Conservation (phyloP, 2,888 invertebrate genomes). For the Agrilus cyanescens region DNA sequence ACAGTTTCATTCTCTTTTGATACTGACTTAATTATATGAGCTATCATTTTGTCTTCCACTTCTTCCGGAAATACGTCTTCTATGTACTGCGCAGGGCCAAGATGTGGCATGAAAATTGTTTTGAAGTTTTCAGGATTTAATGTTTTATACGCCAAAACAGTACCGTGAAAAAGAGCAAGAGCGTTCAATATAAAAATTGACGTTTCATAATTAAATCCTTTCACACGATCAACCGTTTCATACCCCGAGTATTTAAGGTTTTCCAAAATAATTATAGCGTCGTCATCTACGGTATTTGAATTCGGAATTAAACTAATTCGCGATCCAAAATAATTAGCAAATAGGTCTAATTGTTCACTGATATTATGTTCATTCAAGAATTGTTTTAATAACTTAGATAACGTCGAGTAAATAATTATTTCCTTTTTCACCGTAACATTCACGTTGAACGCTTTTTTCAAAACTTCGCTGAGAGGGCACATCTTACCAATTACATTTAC, state of each 20-base stretch:
- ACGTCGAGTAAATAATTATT: slow-evolving; percentile 36
- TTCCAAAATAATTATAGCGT: slow-evolving; percentile 42
- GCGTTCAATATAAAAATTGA: slow-evolving; percentile 33
- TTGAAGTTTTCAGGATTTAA: slow-evolving; percentile 33
- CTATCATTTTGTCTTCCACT: too few species aligned
- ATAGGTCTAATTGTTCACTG: slow-evolving; percentile 30
- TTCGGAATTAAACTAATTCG: slow-evolving; percentile 25
- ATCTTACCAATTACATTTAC: slow-evolving; percentile 40
- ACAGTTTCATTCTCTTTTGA: too few species aligned
- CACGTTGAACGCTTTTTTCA: slow-evolving; percentile 38
- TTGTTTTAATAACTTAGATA: slow-evolving; percentile 34
- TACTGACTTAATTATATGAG: too few species aligned
- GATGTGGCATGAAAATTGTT: slow-evolving; percentile 28
- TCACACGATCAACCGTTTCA: slow-evolving; percentile 33
- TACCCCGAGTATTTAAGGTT: slow-evolving; percentile 39
- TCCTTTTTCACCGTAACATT: slow-evolving; percentile 41
- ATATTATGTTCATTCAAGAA: slow-evolving; percentile 34
- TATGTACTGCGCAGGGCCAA: slow-evolving; percentile 10
- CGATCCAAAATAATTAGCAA: slow-evolving; percentile 38
- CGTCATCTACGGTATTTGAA: slow-evolving; percentile 32
- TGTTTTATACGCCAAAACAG: slow-evolving; percentile 39
- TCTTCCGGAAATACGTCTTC: too few species aligned
- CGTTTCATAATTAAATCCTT: slow-evolving; percentile 38
- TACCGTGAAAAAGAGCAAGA: slow-evolving; percentile 41
- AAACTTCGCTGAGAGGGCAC: slow-evolving; percentile 37